phyloP scores from a whole-genome alignment of 2,113 vertebrate genomes.

The Struthio camelus region DNA sequence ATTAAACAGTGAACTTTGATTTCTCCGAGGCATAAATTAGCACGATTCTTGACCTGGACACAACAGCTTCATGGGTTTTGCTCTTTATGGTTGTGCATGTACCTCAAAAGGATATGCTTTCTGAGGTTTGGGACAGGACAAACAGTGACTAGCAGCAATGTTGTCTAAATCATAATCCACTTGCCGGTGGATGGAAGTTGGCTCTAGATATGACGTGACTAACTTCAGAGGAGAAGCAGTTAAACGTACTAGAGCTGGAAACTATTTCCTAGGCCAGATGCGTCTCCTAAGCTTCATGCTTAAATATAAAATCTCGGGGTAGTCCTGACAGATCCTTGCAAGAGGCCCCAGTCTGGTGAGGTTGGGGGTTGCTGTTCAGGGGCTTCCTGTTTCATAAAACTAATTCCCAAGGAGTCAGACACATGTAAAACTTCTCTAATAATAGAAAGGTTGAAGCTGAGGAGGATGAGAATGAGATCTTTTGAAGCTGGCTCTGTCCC shows the following conservation, averaged over 20 bases:
- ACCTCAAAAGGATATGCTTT: neutral
- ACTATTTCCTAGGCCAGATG: neutral
- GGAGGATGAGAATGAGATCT: neutral
- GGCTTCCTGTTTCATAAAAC: neutral
- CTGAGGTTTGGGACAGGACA: neutral
- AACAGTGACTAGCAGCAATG: neutral
- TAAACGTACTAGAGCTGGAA: neutral
- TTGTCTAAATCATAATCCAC: neutral
- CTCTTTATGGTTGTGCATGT: neutral
- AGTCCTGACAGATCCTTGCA: neutral
- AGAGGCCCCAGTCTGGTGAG: fast-evolving
- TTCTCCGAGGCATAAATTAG: neutral
- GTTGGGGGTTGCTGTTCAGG: neutral
- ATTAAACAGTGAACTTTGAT: neutral
- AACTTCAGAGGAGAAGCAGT: neutral
- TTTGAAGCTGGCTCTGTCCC: neutral
- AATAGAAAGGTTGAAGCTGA: neutral
- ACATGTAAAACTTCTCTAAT: neutral
- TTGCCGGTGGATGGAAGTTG: neutral
- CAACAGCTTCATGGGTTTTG: neutral
- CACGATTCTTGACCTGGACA: neutral
- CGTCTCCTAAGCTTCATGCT: neutral
- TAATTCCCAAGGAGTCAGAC: neutral
- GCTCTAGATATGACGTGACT: neutral
- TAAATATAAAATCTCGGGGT: neutral